Base-by-base conservation (phyloP, 2,113 vertebrate species). In the Camelus dromedarius region DNA sequence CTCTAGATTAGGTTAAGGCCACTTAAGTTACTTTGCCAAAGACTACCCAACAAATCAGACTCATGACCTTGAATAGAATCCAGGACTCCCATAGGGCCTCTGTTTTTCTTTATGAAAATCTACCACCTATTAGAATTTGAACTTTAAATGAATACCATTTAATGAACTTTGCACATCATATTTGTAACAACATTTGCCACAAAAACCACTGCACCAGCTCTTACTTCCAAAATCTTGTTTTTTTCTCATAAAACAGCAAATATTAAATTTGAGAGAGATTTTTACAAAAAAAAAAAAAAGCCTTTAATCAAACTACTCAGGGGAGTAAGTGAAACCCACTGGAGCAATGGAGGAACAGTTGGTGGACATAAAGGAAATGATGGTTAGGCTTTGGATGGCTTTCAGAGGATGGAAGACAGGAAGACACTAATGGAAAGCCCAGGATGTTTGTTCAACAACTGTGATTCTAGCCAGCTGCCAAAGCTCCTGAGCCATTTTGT, bases 81-180 rank as follows among this genome's bases (percentile, higher is more conserved):
- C 24, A 90, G 86, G 18, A 50, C 19, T 86, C 50, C 70, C 91
- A 16, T 10, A 85, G 16, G 38, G 12, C 8, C 32, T 48, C 4
- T 58, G 24, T 19, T 94, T 89, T 87, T 32, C 28, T 92, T 92
- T 73, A 52, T 81, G 35, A 96, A 91, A 94, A 90, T 62, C 5
- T 28, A 82, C 3, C 14, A 52, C 9, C 35, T 90, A 96, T 64
- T 96, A 97, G 73, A 79, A 70, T 66, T 94, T 97, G 82, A 96
- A 96, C 76, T 97, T 94, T 81, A 93, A 83, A 97, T 82, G 76
- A 92, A 12, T 13, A 80, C 52, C 60, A 75, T 56, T 97, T 90
- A 93, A 58, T 82, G 24, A 96, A 83, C n/a, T 91, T 91, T 82
- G 26, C 12, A 88, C 79, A 72, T 92, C 32, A 38, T 60, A 75